These are phyloP conservation scores for Chymomyza caudatula DNA, from an alignment of 2,888 invertebrate species.

Conservation along the genomic window DNA sequence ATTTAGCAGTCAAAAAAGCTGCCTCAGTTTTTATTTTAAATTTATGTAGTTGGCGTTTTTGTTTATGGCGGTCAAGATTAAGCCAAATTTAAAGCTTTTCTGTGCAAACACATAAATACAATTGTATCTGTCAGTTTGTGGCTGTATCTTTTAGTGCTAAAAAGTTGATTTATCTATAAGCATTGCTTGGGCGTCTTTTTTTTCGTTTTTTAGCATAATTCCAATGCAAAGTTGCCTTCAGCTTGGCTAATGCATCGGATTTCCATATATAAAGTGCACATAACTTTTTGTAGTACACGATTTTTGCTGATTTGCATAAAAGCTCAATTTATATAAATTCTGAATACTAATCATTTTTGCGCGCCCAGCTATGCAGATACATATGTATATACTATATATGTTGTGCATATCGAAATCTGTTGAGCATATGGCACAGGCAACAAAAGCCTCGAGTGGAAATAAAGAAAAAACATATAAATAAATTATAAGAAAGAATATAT, in stretches of 20 bases:
- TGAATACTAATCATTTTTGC: not conserved
- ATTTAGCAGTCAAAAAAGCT: too few relatives aligned
- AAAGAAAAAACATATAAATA: not conserved
- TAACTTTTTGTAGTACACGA: slow-evolving; percentile 29
- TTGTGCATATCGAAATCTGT: not conserved
- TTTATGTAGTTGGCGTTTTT: too few relatives aligned
- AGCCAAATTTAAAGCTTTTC: not conserved
- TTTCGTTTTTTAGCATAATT: slow-evolving; percentile 7
- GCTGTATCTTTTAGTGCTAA: not conserved
- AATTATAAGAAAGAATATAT: not conserved
- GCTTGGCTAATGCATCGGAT: slow-evolving; percentile 18
- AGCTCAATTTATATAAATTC: slow-evolving; percentile 14
- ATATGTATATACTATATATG: not conserved
- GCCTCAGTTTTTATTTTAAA: too few relatives aligned
- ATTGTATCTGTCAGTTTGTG: not conserved
- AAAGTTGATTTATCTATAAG: not conserved
- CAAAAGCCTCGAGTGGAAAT: not conserved
- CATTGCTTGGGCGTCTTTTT: not conserved
- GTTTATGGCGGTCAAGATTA: too few relatives aligned
- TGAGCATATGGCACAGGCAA: not conserved
- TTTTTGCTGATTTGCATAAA: slow-evolving; percentile 46
- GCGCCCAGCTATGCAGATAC: not conserved
- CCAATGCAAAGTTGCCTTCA: not conserved
- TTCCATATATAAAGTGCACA: slow-evolving; percentile 37
- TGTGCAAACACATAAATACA: not conserved